These are phyloP conservation scores for Nasonia oneida DNA, from an alignment of 2,888 invertebrate genomes.

Conservation along the genomic window DNA sequence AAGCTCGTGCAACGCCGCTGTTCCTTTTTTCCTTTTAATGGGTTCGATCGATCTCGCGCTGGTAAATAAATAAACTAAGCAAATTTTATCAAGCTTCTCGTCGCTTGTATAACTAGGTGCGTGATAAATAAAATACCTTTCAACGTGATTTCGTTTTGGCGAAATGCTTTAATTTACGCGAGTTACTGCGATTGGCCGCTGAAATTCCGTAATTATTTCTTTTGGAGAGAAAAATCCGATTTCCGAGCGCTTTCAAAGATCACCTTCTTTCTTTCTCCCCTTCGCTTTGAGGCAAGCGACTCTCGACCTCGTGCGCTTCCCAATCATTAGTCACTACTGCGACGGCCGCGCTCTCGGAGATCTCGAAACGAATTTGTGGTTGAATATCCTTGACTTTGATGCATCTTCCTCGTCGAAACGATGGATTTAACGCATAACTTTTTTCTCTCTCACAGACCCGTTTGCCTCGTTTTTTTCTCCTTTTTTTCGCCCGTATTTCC, in stretches of 20 bases:
- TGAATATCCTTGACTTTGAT: constrained; percentile 65
- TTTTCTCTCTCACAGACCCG: constrained; percentile 23
- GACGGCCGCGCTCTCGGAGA: constrained; percentile 45
- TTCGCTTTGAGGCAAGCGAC: constrained; percentile 21
- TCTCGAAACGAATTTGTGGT: constrained; percentile 66
- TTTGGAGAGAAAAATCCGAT: not conserved
- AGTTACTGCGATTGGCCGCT: not conserved
- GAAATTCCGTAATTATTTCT: not conserved
- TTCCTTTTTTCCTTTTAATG: not conserved
- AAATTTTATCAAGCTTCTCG: not conserved
- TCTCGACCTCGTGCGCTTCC: constrained; percentile 34
- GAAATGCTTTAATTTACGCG: not conserved
- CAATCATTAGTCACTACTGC: constrained; percentile 53
- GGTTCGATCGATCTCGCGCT: not conserved
- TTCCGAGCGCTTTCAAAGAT: not conserved
- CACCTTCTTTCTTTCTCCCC: not conserved
- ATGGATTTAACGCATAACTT: constrained; percentile 60
- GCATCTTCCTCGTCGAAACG: constrained; percentile 62
- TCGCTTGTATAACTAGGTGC: no score
- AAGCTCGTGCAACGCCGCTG: not conserved
- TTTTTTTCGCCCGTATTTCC: constrained; percentile 57
- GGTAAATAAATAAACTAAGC: not conserved
- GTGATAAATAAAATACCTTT: not conserved
- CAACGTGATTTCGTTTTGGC: not conserved
- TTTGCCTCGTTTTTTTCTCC: constrained; percentile 15